These are phyloP conservation scores for Notamacropus eugenii DNA, from an alignment of 2,797 vertebrate species.

Conservation along the genomic window DNA sequence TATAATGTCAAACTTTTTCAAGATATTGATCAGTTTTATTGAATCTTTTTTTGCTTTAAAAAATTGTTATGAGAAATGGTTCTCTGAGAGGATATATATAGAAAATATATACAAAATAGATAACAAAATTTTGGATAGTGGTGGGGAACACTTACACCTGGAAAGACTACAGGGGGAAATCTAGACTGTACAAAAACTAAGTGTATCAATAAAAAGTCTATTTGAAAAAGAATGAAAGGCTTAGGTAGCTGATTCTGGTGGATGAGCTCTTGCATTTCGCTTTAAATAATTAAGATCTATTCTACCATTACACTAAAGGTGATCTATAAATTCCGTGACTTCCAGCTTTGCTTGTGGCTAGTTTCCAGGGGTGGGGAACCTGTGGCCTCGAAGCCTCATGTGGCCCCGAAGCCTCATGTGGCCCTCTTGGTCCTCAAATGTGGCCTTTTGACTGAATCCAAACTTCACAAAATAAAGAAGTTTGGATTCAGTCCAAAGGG, in stretches of 20 bases:
- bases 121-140: background rate
- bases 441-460: no score
- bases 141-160: background rate
- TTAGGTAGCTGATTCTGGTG: background rate
- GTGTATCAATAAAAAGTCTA: background rate
- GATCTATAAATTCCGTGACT: background rate
- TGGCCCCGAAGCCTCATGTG: no score
- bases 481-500: no score
- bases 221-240: background rate
- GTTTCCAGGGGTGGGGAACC: no score
- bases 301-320: background rate
- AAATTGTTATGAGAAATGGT: background rate
- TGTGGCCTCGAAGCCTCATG: no score
- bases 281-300: background rate
- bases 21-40: background rate
- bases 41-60: background rate
- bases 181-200: background rate
- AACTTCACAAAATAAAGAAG: no score
- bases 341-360: background rate
- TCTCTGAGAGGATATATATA: background rate
- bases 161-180: background rate
- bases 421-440: no score
- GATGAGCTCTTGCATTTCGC: background rate
- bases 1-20: background rate
- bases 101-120: background rate